Evolutionary conservation across 2,797 vertebrate genomes (phyloP), one percentile per base, ranked within the genome.

Genomic region (Hydrolagus colliei): DNA sequence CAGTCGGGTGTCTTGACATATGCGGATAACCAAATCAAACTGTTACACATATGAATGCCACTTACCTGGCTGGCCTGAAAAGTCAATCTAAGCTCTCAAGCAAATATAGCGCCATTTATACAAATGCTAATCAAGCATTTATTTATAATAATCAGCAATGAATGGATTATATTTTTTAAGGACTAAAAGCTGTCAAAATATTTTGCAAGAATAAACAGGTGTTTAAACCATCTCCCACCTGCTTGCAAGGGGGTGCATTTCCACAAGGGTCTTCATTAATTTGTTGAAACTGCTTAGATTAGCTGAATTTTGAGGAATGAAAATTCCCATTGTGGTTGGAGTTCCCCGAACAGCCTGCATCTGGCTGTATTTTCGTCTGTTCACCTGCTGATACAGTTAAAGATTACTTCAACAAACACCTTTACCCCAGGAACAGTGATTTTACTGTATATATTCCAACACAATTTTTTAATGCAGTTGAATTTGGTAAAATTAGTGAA

Each of bases 221-320:
- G 27, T 18, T 4, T 9, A 61, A 18, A 8, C 18, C 35, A 32
- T 84, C 2, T 10, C 32, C 87, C 87, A 93, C 93, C 89, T 92
- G 73, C 76, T 91, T 22, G 87, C 82, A 4, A 89, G 87, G 61
- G 93, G 93, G 63, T 94, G 89, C 1, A 89, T 86, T 63, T 88
- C 88, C 16, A 89, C 32, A 73, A 94, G 88, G 22, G 88, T 92
- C 86, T 87, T 91, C 77, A 93, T 22, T 86, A 94, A 88, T 88
- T 91, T 94, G 87, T 88, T 89, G 72, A 93, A 93, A 86, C 92
- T 93, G 73, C 87, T 89, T 78, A 91, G 87, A n/a, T 91, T 93
- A 88, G 92, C 16, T 0, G 87, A 86, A 0, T 90, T 87, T 74
- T 90, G 86, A 87, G 91, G 90, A 68, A 89, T 76, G 86, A 90